Conservation (phyloP, 2,888 invertebrate genomes). For the Octonoba sinensis region DNA sequence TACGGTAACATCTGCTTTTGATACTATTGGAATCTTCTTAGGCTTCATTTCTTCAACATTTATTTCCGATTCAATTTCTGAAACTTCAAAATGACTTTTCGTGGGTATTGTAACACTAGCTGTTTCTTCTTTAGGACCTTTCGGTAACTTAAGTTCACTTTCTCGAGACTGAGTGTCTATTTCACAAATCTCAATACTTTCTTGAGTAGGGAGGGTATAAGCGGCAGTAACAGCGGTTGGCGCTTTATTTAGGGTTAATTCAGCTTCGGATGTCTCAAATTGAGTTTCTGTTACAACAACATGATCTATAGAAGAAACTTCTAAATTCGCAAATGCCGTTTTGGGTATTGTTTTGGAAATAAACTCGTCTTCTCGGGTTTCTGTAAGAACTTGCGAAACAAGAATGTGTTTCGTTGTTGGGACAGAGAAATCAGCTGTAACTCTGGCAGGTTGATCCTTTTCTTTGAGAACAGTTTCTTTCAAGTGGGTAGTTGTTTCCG, state of each 20-base stretch:
- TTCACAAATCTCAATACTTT: conserved; percentile 56
- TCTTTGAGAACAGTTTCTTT: conserved; percentile 63
- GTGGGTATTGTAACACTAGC: conserved; percentile 56
- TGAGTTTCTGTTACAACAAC: conserved; percentile 59
- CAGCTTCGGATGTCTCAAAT: conserved; percentile 80
- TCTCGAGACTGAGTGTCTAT: conserved; percentile 28
- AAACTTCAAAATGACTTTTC: conserved; percentile 74
- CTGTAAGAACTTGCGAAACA: conserved; percentile 57
- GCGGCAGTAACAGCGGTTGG: conserved; percentile 44
- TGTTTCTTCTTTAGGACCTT: conserved; percentile 31
- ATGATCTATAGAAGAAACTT: conserved; percentile 65
- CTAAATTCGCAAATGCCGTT: conserved; percentile 49
- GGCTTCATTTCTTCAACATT: conserved; percentile 32
- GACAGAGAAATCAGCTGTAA: conserved; percentile 52
- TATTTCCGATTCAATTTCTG: conserved; percentile 76
- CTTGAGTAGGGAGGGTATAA: conserved; percentile 57
- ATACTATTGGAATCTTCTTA: conserved; percentile 31
- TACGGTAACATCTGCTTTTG: conserved; percentile 49
- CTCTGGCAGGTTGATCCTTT: conserved; percentile 48
- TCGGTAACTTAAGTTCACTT: conserved; percentile 24
- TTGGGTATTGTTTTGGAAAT: conserved; percentile 30
- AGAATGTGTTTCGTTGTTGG: conserved; percentile 57
- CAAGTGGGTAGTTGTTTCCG: conserved; percentile 47
- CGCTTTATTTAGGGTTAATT: conserved; percentile 26
- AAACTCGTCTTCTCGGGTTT: conserved; percentile 66